phyloP scores from a whole-genome alignment of 2,888 invertebrate genomes.

The Syritta pipiens region DNA sequence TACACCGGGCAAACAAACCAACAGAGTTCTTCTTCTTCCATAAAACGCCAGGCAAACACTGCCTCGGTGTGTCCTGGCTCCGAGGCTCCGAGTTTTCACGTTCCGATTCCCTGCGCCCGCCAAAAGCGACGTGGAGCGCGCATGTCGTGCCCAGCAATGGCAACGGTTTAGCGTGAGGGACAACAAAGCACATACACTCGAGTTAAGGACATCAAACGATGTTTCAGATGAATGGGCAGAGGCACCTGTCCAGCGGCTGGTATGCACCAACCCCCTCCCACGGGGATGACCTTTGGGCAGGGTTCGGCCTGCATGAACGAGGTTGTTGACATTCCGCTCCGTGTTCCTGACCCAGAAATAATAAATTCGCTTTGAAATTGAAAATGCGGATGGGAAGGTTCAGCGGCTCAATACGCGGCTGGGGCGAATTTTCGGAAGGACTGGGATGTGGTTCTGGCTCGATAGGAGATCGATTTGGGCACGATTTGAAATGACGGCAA shows the following conservation, averaged over 20 bases:
- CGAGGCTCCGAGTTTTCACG: slow-evolving; percentile 10
- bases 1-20: slow-evolving; percentile 1
- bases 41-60: too few species aligned
- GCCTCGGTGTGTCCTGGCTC: too few species aligned
- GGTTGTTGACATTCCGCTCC: slow-evolving; percentile 37
- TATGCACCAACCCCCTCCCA: background rate
- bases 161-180: slow-evolving; percentile 4
- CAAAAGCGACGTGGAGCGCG: slow-evolving; percentile 17
- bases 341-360: slow-evolving; percentile 32
- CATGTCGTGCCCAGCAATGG: slow-evolving; percentile 13
- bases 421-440: too few species aligned
- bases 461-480: too few species aligned
- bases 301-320: background rate
- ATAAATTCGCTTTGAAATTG: slow-evolving; percentile 35
- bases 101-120: slow-evolving; percentile 27
- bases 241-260: slow-evolving; percentile 11
- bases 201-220: slow-evolving; percentile 46
- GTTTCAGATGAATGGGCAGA: slow-evolving; percentile 31
- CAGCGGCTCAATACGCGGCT: too few species aligned
- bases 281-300: slow-evolving; percentile 49
- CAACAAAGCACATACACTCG: slow-evolving; percentile 22
- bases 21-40: too few species aligned
- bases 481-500: too few species aligned
- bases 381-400: too few species aligned
- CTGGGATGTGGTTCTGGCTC: too few species aligned